These are phyloP conservation scores for Drosophila birchii DNA, from an alignment of 2,888 invertebrate genomes.

Conservation along the genomic window DNA sequence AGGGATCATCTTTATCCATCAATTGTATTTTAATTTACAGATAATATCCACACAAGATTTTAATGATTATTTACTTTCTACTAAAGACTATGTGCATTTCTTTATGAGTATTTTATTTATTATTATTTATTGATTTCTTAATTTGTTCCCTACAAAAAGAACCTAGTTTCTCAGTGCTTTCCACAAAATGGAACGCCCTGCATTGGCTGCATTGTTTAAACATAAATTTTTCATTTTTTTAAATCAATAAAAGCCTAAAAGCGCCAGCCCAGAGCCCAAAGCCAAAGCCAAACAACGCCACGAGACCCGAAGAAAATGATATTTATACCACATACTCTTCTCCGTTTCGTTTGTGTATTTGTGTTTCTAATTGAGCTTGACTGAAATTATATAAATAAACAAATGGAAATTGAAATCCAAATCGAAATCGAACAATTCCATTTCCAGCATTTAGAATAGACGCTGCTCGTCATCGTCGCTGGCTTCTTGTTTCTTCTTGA, in stretches of 20 bases:
- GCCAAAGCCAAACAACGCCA: constrained; percentile 67
- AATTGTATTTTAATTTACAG: neutral
- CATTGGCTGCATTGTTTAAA: constrained; percentile 67
- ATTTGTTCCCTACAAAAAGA: neutral
- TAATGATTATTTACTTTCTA: too few relatives aligned
- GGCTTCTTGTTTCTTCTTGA: constrained; percentile 12
- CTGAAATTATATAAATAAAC: constrained; percentile 78
- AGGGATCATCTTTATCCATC: neutral
- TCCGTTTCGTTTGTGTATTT: constrained; percentile 38
- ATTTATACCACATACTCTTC: constrained; percentile 56
- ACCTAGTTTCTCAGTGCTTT: neutral
- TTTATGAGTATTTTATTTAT: fast-evolving
- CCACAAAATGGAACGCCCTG: constrained; percentile 16
- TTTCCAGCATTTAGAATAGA: neutral
- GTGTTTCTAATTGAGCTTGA: constrained; percentile 76
- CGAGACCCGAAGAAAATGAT: constrained; percentile 64
- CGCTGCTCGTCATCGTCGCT: constrained; percentile 35
- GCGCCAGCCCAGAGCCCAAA: constrained; percentile 43
- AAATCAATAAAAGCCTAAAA: constrained; percentile 76
- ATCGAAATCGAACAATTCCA: constrained; percentile 18
- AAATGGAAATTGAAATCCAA: constrained; percentile 36
- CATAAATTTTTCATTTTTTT: constrained; percentile 80
- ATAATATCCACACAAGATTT: neutral
- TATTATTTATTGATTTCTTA: neutral
- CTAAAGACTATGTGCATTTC: neutral